Evolutionary conservation across 23 tunicate species (phyloP), one percentile per base, ranked within the genome.

Genomic region (Phallusia fumigata): DNA sequence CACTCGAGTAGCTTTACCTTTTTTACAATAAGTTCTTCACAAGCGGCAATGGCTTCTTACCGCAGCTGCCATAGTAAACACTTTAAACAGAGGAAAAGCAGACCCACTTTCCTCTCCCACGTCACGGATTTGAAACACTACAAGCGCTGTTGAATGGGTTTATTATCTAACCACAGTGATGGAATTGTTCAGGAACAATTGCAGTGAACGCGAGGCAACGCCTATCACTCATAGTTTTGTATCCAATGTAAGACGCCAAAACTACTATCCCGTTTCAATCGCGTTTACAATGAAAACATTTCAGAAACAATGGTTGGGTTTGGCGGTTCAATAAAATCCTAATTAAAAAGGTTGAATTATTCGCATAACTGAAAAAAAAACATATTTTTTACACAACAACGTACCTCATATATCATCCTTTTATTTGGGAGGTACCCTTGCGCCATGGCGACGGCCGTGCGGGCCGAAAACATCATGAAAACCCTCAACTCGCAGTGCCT

Each of bases 361-460:
- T n/a, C n/a, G n/a, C n/a, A n/a, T n/a, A n/a, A n/a, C n/a, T n/a
- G 47, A 5, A 40, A 3, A 40, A 40, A 40, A 40, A 3, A 10
- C 47, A 5, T 40, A 40, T 40, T 40, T 40, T 40, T 40, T 40
- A 40, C 47, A 10, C 10, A 40, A 40, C 1, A 8, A 22, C 85
- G 74, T 33, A 87, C 91, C 91, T 87, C 91, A 64, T 87, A 87
- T 35, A 83, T 75, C 77, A 80, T 26, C 3, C 91, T 81, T 77
- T 53, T 76, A 36, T 87, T 79, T 35, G 91, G 91, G 65, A 87
- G 35, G 31, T 65, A 87, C 64, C 84, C 83, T 15, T 31, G 30
- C 52, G 89, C 83, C 79, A 85, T 79, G 34, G 30, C 76, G 78
- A 69, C 82, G 18, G 89, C 53, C 18, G 33, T 85, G 40, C 89